A percentile compares a stretch with the other conserved stretches of the same genome.
These are phyloP conservation scores for Eupeodes luniger DNA, from an alignment of 2,888 invertebrate genomes.

Conservation along the genomic window DNA sequence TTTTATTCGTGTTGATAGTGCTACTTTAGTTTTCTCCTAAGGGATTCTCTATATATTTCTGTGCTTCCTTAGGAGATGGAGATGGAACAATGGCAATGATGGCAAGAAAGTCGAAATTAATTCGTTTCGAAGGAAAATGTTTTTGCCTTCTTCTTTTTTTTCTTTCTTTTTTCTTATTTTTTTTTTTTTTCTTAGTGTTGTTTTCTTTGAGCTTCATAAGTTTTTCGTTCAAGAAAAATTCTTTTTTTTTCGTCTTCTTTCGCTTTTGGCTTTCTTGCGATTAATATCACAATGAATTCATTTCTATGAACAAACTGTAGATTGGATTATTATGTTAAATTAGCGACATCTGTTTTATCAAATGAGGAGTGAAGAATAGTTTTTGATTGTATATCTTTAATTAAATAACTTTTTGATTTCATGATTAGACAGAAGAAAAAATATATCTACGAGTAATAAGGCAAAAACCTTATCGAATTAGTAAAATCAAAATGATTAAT, in stretches of 20 bases:
- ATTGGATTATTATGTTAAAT: conserved; percentile 54
- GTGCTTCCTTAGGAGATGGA: background rate
- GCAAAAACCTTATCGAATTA: background rate
- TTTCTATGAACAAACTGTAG: conserved; percentile 43
- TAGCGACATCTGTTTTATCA: conserved; percentile 52
- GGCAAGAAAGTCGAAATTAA: conserved; percentile 56
- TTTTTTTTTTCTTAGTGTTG: background rate
- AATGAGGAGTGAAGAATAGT: conserved; percentile 55
- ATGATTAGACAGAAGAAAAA: background rate
- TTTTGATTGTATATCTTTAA: conserved; percentile 60
- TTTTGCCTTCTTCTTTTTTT: conserved; percentile 8
- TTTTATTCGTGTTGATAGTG: conserved; percentile 35
- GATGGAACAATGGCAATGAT: conserved; percentile 49
- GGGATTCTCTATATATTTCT: conserved; percentile 26
- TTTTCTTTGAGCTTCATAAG: conserved; percentile 7
- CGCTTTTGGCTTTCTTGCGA: conserved; percentile 13
- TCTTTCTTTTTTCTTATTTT: background rate
- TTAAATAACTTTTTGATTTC: conserved; percentile 59
- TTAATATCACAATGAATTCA: conserved; percentile 55
- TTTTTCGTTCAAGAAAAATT: background rate
- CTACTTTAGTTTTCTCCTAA: conserved; percentile 37
- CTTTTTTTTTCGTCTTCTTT: conserved; percentile 13
- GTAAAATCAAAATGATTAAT: background rate
- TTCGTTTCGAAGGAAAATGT: conserved; percentile 35
- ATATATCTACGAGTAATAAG: too few species aligned